Evolutionary conservation across 53 echinoderm and acorn worm species (phyloP), one percentile per base, ranked within the genome.

Genomic region (Paelopatides confundens): DNA sequence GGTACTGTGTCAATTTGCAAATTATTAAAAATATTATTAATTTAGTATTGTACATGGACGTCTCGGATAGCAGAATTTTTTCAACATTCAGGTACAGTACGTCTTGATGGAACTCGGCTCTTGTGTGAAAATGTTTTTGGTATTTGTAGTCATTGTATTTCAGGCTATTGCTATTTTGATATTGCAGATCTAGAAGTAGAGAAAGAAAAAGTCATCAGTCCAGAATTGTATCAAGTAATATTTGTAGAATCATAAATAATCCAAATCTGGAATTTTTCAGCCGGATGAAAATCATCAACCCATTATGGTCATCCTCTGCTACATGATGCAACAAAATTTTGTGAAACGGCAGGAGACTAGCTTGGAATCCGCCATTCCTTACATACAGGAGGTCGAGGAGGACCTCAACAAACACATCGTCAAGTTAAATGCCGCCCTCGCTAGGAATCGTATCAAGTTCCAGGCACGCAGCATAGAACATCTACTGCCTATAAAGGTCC

Each of bases 251-350:
- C 12, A 43, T 43, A 43, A 0, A 12, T 63, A 17, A 17, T 29
- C 0, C 63, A 26, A 23, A 63, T 63, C 17, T 23, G 43, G 43
- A 8, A 43, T 4, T 35, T 66, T 67, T 31, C 74, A 97, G 97
- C 91, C 95, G 54, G 97, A 93, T 66, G 97, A 95, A 64, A 97
- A 95, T 65, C 97, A 95, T 69, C 47, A 88, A 32, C 58, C 95
- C 49, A 93, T 94, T 63, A 93, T 97, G 97, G 97, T 97, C 51
- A 97, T 97, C 66, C 90, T 97, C 24, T 94, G 93, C 28, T 86
- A 95, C 76, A 95, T 97, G 97, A 69, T 94, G 38, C 85, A 92
- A 52, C 85, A 92, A 3, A 90, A 90, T 64, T 97, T 97, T 35
- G 79, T 90, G 35, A 95, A 90, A 76, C 82, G 93, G 2, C 70